These are phyloP conservation scores for Pterocles gutturalis DNA, from an alignment of 2,113 vertebrate species.

Conservation along the genomic window DNA sequence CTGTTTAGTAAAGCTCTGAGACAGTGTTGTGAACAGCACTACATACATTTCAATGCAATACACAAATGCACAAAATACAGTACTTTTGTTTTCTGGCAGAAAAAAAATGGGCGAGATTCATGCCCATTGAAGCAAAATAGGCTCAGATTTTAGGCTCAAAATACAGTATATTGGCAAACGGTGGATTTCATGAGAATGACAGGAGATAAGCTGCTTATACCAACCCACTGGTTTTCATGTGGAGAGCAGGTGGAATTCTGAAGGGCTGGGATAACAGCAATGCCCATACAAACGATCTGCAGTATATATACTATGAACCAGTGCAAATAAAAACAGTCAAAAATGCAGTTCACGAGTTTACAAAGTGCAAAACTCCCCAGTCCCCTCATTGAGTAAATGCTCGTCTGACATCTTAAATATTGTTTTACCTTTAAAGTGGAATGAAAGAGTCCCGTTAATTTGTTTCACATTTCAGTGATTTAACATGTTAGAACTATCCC, in stretches of 20 bases:
- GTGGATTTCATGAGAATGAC: conserved; percentile 5
- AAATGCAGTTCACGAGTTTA: conserved; percentile 79
- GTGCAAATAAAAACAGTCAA: conserved; percentile 81
- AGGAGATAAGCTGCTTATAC: conserved; percentile 44
- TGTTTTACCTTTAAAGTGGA: conserved; percentile 75
- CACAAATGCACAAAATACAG: conserved; percentile 76
- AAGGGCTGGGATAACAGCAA: conserved; percentile 80
- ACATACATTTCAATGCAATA: conserved; percentile 40
- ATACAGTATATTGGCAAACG: conserved; percentile 78
- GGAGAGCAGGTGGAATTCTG: conserved; percentile 71
- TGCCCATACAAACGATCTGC: conserved; percentile 76
- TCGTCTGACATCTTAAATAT: conserved; percentile 66
- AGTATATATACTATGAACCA: conserved; percentile 77
- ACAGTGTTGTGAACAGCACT: conserved; percentile 64
- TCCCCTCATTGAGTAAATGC: conserved; percentile 57
- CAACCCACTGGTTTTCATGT: conserved; percentile 70
- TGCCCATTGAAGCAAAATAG: conserved; percentile 70
- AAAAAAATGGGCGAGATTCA: conserved; percentile 16
- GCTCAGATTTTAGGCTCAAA: conserved; percentile 83
- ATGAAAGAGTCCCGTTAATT: conserved; percentile 70
- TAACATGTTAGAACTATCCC: conserved; percentile 71
- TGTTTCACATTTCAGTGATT: conserved; percentile 73
- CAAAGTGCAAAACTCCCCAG: conserved; percentile 80
- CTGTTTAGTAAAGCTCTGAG: conserved; percentile 64
- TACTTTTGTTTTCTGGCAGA: conserved; percentile 77